phyloP scores from a whole-genome alignment of 1,140 invertebrate genomes.

The Rhagoletis pomonella region DNA sequence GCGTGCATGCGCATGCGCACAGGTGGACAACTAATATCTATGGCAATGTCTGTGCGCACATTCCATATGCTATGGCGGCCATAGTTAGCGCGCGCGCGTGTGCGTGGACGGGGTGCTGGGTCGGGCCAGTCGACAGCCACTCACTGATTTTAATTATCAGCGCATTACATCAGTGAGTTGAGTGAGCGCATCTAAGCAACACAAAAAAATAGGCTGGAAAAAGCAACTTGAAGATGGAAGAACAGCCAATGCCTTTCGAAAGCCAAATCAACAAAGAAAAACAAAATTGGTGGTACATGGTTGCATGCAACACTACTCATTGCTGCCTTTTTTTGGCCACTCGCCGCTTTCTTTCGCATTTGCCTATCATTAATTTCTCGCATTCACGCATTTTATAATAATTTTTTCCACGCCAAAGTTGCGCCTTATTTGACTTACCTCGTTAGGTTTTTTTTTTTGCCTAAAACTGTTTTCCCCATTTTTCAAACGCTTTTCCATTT shows the following conservation, averaged over 20 bases:
- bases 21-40: conserved; percentile 3
- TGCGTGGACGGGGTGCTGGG: background rate
- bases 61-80: background rate
- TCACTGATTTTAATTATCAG: conserved; percentile 48
- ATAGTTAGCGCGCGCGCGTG: background rate
- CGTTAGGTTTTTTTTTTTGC: conserved; percentile 14
- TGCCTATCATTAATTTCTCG: conserved; percentile 46
- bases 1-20: background rate
- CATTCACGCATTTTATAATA: conserved; percentile 31
- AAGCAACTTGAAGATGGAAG: background rate
- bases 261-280: background rate
- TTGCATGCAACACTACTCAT: conserved; percentile 29
- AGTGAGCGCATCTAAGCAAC: conserved; percentile 18
- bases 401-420: background rate
- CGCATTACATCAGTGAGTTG: conserved; percentile 28
- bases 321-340: background rate
- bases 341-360: background rate
- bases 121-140: conserved; percentile 15
- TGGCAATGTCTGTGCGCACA: background rate
- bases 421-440: conserved; percentile 21
- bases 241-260: background rate
- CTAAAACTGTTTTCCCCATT: conserved; percentile 2
- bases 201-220: background rate
- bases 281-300: background rate
- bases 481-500: conserved; percentile 28